A percentile compares a stretch with the other conserved stretches of the same genome.
These are phyloP conservation scores for Stercorarius parasiticus DNA, from an alignment of 2,113 vertebrate species.

Conservation along the genomic window DNA sequence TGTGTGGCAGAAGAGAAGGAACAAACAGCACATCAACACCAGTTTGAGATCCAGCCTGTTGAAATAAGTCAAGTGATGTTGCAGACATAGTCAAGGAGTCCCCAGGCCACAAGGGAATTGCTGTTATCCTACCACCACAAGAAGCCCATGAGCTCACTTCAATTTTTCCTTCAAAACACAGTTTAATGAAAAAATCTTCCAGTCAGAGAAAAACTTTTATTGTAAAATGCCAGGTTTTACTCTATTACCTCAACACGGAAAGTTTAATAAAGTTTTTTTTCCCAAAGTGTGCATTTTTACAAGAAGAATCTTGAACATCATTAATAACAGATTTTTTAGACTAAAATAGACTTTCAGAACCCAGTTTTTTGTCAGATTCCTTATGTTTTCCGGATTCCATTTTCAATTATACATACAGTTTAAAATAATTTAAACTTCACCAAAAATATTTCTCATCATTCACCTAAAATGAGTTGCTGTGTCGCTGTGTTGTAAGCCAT, in stretches of 20 bases:
- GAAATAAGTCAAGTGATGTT: neutral
- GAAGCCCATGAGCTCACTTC: neutral
- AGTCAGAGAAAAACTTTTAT: neutral
- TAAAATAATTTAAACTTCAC: neutral
- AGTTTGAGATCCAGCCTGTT: neutral
- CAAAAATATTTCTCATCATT: neutral
- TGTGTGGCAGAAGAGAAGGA: neutral
- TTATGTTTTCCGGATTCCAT: neutral
- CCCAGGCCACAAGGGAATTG: neutral
- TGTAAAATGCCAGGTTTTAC: neutral
- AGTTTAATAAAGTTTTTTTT: neutral
- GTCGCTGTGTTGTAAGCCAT: neutral
- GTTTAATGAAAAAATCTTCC: neutral
- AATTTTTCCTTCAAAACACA: neutral
- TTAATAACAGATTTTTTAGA: neutral
- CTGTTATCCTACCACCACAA: neutral
- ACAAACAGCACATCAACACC: neutral
- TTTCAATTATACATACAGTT: neutral
- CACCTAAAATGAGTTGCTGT: neutral
- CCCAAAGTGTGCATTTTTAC: neutral
- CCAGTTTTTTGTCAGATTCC: neutral
- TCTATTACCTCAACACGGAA: neutral
- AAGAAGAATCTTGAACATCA: neutral
- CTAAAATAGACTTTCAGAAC: neutral
- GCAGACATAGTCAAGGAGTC: neutral